Percentiles rank a stretch among this genome's conserved stretches.
phyloP scores from a whole-genome alignment of 2,888 invertebrate genomes.

The Adelognathus sp. region DNA sequence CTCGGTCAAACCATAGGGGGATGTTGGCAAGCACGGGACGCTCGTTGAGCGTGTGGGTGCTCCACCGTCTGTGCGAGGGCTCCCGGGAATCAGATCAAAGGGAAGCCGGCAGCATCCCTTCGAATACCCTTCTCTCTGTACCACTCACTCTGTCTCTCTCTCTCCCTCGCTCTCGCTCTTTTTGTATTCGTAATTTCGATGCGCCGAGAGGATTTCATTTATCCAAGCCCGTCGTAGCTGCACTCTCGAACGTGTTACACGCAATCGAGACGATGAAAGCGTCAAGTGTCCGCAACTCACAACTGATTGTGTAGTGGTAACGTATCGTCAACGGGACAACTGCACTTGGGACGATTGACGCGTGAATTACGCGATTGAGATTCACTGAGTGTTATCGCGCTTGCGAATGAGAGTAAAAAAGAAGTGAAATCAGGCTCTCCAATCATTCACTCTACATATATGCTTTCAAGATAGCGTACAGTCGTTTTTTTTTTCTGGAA shows the following conservation, averaged over 20 bases:
- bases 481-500: too few relatives aligned
- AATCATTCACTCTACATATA: conserved; percentile 14
- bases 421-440: conserved; percentile 5
- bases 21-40: conserved; percentile 12
- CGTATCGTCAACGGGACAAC: conserved; percentile 7
- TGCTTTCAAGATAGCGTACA: too few relatives aligned
- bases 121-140: background rate
- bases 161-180: background rate
- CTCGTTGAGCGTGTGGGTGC: background rate
- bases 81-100: conserved; percentile 31
- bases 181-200: conserved; percentile 6
- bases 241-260: background rate
- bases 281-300: background rate
- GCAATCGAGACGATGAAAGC: conserved; percentile 4
- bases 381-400: conserved; percentile 28
- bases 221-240: background rate
- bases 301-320: conserved; percentile 16
- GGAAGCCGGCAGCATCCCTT: background rate
- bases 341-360: conserved; percentile 31
- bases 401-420: conserved; percentile 16
- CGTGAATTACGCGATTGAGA: conserved; percentile 28
- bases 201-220: conserved; percentile 3
- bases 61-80: background rate
- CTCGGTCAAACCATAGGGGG: background rate
- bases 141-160: background rate